Base-by-base conservation (phyloP, 2,797 vertebrate species). In the Masticophis lateralis region DNA sequence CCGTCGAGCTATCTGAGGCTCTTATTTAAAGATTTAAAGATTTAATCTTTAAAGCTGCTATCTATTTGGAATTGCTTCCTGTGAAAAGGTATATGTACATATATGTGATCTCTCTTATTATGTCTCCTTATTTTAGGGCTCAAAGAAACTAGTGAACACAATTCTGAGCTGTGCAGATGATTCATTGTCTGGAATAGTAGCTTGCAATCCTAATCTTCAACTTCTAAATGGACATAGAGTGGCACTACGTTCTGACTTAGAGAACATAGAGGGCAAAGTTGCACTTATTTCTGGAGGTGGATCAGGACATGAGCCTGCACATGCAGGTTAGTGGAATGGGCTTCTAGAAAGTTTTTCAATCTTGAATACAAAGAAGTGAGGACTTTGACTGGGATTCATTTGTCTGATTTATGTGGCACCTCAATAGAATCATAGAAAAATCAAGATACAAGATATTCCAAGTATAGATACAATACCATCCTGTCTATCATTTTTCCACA, bases 261-360 rank as follows among this genome's bases (percentile, higher is more conserved):
- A 95, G 7, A 95, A 92, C 87, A 94, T 99, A 51, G 97, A 89
- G 61, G 99, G 98, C 18, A 98, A 95, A 13, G 99, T 99, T 95
- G 99, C 98, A 0, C 95, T 99, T 94, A 95, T 99, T 10, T 99
- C 99, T 0, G 99, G 99, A 1, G 99, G 99, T 0, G 99, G 99
- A 2, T 99, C 99, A 0, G 99, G 99, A 66, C 99, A 99, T 0
- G 99, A 99, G 97, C 99, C 99, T 0, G 99, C 99, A 59, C 99
- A 99, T 0, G 98, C 98, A n/a, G 99, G 99, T 99, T 95, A 96
- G 94, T 60, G 9, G 25, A 1, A n/a, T 57, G 83, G 57, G 11
- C 5, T 22, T 86, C 14, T 25, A 51, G 10, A 6, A 18, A 2
- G 69, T 6, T 32, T 86, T 91, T 90, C 8, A 18, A 32, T 53